Percentiles rank a stretch among this genome's conserved stretches.
These are phyloP conservation scores for Columbina picui DNA, from an alignment of 2,113 vertebrate species.

Conservation along the genomic window DNA sequence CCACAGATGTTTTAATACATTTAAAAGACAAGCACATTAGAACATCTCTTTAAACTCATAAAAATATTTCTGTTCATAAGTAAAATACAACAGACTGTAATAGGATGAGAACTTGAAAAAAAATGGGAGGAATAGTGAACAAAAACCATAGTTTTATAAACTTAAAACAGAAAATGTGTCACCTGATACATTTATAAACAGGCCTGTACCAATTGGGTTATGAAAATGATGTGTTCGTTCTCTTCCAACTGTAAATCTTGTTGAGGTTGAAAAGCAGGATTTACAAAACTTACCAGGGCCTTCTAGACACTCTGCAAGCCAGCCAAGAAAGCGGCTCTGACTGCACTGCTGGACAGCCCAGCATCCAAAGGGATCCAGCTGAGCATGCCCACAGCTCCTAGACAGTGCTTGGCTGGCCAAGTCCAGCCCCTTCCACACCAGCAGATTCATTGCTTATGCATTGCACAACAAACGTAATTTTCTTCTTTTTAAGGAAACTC, in stretches of 20 bases:
- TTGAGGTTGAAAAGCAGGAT: background rate
- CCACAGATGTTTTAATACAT: background rate
- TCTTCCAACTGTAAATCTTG: background rate
- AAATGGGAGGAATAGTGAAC: background rate
- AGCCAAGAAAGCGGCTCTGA: background rate
- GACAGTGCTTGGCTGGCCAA: background rate
- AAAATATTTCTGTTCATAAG: background rate
- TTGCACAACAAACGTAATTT: fast-evolving
- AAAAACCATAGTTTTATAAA: background rate
- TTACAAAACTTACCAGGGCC: background rate
- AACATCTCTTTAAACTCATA: background rate
- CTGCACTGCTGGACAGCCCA: background rate
- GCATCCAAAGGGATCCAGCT: background rate
- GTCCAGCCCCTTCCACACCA: background rate
- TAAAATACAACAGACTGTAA: background rate
- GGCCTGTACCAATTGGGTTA: background rate
- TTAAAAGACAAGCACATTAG: background rate
- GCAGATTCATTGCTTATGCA: background rate
- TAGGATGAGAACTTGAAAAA: background rate
- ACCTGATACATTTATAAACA: background rate
- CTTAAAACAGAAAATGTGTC: background rate
- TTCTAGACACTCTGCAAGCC: background rate
- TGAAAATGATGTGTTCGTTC: background rate
- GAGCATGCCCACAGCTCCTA: background rate
- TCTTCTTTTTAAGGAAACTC: background rate